phyloP scores from a whole-genome alignment of 2,888 invertebrate species.

The Pegoplata infirma region DNA sequence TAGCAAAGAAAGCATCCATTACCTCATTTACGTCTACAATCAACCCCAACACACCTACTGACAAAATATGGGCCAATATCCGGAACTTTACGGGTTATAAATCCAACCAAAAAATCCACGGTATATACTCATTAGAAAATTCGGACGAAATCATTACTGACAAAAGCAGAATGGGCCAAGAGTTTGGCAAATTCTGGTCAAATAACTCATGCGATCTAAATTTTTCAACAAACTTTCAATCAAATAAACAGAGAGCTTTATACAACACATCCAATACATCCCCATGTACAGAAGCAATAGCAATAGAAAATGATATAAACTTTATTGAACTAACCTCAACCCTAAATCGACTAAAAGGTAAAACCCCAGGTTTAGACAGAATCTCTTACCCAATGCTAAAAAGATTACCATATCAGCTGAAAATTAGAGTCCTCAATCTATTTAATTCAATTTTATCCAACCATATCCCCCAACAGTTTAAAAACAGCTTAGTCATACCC shows the following conservation, averaged over 20 bases:
- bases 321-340: conserved; percentile 2
- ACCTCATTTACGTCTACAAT: conserved; percentile 27
- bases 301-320: conserved; percentile 14
- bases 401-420: conserved; percentile 13
- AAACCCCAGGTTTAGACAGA: conserved; percentile 32
- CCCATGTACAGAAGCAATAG: not conserved
- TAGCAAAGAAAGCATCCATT: conserved; percentile 11
- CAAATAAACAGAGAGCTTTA: not conserved
- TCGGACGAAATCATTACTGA: not conserved
- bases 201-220: not conserved
- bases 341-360: conserved; percentile 10
- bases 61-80: conserved; percentile 31
- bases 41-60: conserved; percentile 5
- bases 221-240: not conserved
- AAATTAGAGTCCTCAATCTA: not conserved
- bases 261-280: not conserved
- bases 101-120: not conserved
- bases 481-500: conserved; percentile 28
- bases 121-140: not conserved
- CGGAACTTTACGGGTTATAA: conserved; percentile 10
- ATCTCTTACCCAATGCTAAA: conserved; percentile 53
- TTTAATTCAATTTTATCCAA: conserved; percentile 19
- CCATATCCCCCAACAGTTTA: conserved; percentile 31
- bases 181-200: conserved; percentile 20
- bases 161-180: not conserved